phyloP scores from a whole-genome alignment of 2,113 vertebrate genomes.

The Rattus rattus region DNA sequence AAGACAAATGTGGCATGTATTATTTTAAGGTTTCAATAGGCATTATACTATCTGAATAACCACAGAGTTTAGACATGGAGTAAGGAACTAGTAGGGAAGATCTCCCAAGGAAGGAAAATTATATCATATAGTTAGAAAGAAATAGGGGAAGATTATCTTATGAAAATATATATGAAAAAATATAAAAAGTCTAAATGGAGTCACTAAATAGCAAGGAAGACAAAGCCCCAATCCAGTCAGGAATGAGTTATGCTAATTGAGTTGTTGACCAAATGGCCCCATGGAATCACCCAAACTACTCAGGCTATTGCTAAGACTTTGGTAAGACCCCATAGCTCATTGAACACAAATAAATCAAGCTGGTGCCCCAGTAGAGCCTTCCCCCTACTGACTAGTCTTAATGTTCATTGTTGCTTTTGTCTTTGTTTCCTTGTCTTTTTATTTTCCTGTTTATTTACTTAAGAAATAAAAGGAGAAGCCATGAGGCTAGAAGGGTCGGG shows the following conservation, averaged over 20 bases:
- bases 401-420: neutral
- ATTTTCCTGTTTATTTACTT: neutral
- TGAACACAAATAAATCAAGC: neutral
- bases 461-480: neutral
- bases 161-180: no score
- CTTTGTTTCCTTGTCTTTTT: neutral
- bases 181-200: no score
- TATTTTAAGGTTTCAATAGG: neutral
- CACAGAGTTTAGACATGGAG: no score
- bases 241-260: neutral
- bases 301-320: neutral
- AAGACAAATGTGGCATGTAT: neutral
- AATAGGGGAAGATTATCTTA: neutral
- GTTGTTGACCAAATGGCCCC: neutral
- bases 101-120: neutral
- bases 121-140: neutral
- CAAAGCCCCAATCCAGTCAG: neutral
- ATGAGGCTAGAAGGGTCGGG: neutral
- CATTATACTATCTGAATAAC: neutral
- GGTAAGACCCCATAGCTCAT: neutral
- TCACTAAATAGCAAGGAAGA: neutral
- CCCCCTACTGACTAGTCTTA: neutral
- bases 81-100: neutral
- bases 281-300: neutral
- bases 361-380: neutral